These are phyloP conservation scores for Chalcis sispes DNA, from an alignment of 2,888 invertebrate genomes.

Conservation along the genomic window DNA sequence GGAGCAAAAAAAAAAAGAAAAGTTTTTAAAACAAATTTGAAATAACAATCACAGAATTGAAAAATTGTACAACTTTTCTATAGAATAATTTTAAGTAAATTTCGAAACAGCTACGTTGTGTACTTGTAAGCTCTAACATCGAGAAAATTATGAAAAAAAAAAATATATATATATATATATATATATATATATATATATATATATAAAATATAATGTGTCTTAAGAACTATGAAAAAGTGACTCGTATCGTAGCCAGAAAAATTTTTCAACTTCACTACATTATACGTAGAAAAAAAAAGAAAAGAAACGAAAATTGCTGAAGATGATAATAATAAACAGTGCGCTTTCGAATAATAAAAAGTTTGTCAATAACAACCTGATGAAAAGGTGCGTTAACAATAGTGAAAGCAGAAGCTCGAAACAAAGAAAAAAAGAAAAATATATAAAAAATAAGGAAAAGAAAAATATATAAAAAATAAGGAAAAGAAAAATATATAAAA, in stretches of 20 bases:
- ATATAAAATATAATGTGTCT: background rate
- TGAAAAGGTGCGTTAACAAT: constrained; percentile 50
- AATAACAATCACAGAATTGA: too few species aligned
- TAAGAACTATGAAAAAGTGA: constrained; percentile 30
- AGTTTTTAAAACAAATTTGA: too few species aligned
- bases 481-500: too few species aligned
- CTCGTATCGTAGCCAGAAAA: too few species aligned
- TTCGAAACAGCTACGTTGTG: constrained; percentile 21
- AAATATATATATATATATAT: too few species aligned
- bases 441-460: too few species aligned
- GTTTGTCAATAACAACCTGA: constrained; percentile 24
- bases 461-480: too few species aligned
- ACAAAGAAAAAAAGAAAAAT: constrained; percentile 34
- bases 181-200: constrained; percentile 9
- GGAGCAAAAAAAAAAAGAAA: too few species aligned
- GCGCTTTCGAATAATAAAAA: constrained; percentile 40
- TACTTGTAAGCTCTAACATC: constrained; percentile 38
- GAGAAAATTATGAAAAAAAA: constrained; percentile 10
- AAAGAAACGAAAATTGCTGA: constrained; percentile 8
- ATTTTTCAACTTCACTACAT: constrained; percentile 25
- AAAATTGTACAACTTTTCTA: constrained; percentile 27
- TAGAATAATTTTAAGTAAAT: constrained; percentile 15
- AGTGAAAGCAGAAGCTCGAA: constrained; percentile 50
- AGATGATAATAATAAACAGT: too few species aligned
- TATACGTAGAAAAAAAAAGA: constrained; percentile 14